Conservation (phyloP, 2,113 vertebrate species). For the Lethenteron reissneri region DNA sequence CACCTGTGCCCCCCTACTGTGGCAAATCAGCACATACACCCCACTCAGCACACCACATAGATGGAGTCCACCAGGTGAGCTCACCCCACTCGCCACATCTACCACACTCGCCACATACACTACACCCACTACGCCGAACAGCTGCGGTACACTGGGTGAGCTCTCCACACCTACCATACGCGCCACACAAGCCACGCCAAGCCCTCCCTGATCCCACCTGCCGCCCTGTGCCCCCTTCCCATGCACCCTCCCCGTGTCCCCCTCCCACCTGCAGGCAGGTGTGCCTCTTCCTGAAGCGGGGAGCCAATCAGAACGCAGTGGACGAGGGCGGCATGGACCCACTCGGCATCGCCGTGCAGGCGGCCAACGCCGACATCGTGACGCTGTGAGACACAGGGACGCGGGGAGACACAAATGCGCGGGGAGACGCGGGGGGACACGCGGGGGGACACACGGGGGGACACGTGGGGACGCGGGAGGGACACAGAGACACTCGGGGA, state of each 20-base stretch:
- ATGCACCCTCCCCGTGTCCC: neutral
- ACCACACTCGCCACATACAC: neutral
- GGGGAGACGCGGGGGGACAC: no score
- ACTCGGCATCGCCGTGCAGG: constrained; percentile 64
- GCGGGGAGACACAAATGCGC: no score
- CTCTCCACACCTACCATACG: neutral
- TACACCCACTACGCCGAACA: neutral
- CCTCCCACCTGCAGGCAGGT: constrained; percentile 43
- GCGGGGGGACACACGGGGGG: no score
- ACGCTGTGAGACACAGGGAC: constrained; percentile 42
- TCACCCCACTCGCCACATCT: no score
- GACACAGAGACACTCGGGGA: no score
- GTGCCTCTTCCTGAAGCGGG: constrained; percentile 77
- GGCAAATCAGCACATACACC: constrained; percentile 8
- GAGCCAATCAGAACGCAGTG: constrained; percentile 53
- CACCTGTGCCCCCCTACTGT: no score
- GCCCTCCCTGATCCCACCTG: neutral
- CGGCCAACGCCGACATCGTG: constrained; percentile 84
- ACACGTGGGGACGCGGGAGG: no score
- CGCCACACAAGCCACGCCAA: neutral
- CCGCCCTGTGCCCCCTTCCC: neutral
- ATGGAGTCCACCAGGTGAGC: constrained; percentile 71
- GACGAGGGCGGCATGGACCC: constrained; percentile 74
- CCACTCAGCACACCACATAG: constrained; percentile 66
- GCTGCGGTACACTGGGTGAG: neutral